These are phyloP conservation scores for Vesta saturnalis DNA, from an alignment of 2,888 invertebrate species.

Conservation along the genomic window DNA sequence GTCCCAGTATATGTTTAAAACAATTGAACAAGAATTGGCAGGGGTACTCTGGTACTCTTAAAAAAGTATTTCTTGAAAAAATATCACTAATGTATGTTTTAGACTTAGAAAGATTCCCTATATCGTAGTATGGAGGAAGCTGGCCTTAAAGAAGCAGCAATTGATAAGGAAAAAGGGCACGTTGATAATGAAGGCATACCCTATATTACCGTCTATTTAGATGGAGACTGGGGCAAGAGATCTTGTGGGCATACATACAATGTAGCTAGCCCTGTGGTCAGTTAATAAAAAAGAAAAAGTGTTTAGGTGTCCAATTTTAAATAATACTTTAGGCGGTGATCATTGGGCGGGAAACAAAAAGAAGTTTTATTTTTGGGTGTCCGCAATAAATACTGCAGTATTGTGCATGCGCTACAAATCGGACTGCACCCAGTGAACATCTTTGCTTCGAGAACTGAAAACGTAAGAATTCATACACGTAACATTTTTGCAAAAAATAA, in stretches of 20 bases:
- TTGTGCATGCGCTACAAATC: neutral
- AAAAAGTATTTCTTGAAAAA: neutral
- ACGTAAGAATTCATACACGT: neutral
- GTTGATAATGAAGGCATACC: neutral
- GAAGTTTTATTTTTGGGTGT: neutral
- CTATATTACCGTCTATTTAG: neutral
- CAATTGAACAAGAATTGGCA: conserved; percentile 1
- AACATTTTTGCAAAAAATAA: neutral
- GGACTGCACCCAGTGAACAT: neutral
- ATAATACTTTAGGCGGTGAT: neutral
- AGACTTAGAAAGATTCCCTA: neutral
- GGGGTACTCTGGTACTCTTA: neutral
- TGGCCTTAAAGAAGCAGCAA: neutral
- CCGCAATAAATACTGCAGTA: neutral
- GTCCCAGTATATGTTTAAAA: neutral
- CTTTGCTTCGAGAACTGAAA: neutral
- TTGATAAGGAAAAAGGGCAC: neutral
- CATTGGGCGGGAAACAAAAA: neutral
- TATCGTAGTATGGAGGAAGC: neutral
- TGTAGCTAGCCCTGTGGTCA: neutral
- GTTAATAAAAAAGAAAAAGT: neutral
- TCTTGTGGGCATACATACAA: no score
- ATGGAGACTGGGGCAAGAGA: neutral
- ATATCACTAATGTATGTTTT: no score
- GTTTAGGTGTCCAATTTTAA: neutral